Percentiles rank a stretch among this genome's conserved stretches.
Conservation (phyloP, 2,888 invertebrate species). For the Linyphia triangularis region DNA sequence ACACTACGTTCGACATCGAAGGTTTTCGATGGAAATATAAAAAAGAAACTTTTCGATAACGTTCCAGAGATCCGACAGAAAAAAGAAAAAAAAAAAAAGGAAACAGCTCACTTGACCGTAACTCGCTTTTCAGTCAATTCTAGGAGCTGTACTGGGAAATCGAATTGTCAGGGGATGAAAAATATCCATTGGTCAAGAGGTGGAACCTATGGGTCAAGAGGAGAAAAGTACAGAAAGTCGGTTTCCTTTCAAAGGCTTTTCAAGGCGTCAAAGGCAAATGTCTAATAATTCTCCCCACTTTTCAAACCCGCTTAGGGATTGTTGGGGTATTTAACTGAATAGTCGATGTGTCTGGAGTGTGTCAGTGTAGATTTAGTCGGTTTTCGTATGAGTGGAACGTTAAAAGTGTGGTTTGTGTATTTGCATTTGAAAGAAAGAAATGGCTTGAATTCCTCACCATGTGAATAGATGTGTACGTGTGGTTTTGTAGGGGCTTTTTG, state of each 20-base stretch:
- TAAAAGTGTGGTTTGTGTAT: too few relatives aligned
- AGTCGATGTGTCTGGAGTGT: neutral
- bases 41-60: constrained; percentile 47
- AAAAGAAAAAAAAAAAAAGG: neutral
- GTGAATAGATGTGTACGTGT: too few relatives aligned
- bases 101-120: constrained; percentile 23
- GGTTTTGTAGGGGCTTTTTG: too few relatives aligned
- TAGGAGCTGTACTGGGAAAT: constrained; percentile 22
- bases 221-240: neutral
- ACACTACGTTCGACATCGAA: too few relatives aligned
- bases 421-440: too few relatives aligned
- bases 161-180: constrained; percentile 22
- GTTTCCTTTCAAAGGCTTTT: neutral
- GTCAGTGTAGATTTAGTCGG: neutral
- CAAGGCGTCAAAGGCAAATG: constrained; percentile 40
- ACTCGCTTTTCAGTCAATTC: constrained; percentile 59
- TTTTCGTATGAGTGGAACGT: too few relatives aligned
- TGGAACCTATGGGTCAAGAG: neutral
- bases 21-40: too few relatives aligned
- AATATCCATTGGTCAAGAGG: constrained; percentile 23
- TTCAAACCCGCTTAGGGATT: neutral
- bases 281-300: neutral
- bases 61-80: neutral
- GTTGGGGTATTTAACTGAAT: constrained; percentile 5
- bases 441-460: too few relatives aligned